phyloP scores from a whole-genome alignment of 2,888 invertebrate species.

The Heliconius cydno region DNA sequence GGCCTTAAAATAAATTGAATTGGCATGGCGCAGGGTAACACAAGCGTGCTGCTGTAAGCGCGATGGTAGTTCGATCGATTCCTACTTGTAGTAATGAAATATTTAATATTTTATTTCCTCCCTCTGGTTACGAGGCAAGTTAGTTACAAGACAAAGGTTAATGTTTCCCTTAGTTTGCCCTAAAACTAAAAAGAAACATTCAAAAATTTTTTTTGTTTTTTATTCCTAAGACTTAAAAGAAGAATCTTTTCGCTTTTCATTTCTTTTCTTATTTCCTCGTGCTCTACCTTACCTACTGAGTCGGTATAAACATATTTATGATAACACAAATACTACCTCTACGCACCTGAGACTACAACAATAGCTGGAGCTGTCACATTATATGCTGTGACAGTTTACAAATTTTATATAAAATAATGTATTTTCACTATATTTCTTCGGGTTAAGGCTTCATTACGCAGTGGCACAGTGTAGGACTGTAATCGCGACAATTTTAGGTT shows the following conservation, averaged over 20 bases:
- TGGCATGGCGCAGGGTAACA: neutral
- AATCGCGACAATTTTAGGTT: neutral
- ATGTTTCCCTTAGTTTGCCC: too few relatives aligned
- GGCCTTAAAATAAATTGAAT: neutral
- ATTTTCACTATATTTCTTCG: neutral
- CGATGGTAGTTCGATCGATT: neutral
- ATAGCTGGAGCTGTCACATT: slow-evolving; percentile 5
- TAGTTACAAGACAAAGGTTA: too few relatives aligned
- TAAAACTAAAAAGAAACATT: too few relatives aligned
- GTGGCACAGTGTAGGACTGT: neutral
- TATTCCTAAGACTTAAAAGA: too few relatives aligned
- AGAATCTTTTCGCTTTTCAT: too few relatives aligned
- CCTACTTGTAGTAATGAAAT: neutral
- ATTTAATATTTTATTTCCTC: neutral
- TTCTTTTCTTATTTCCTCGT: too few relatives aligned
- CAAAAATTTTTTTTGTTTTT: too few relatives aligned
- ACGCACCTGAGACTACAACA: slow-evolving; percentile 17
- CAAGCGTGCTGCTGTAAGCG: too few relatives aligned
- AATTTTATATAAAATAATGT: slow-evolving; percentile 1
- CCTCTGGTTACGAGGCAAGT: neutral
- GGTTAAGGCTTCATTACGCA: neutral
- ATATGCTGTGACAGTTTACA: slow-evolving; percentile 2
- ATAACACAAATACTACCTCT: neutral
- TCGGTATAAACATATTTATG: slow-evolving; percentile 8
- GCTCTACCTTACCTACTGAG: neutral